Evolutionary conservation across 2,113 vertebrate genomes (phyloP).

Genomic region (Cochlearius cochlearius): DNA sequence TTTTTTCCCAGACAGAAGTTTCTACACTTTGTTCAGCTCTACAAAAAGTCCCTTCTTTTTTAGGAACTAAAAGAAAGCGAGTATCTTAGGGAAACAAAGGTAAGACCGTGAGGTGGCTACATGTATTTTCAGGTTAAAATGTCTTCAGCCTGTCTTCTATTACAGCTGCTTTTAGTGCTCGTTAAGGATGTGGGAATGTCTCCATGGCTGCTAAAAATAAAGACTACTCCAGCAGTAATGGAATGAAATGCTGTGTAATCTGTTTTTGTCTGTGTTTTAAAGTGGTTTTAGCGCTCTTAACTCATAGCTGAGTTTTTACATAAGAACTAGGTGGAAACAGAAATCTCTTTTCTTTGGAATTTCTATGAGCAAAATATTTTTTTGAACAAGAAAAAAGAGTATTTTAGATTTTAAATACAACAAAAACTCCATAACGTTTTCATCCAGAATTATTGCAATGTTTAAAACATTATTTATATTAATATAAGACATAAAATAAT

Average conservation of each 20-base stretch:
- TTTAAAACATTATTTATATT: background rate
- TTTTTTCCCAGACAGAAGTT: background rate
- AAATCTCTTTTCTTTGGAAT: background rate
- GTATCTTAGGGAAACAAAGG: background rate
- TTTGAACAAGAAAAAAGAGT: background rate
- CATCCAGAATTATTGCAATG: background rate
- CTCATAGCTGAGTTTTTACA: background rate
- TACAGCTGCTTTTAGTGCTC: background rate
- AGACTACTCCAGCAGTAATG: background rate
- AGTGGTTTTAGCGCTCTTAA: background rate
- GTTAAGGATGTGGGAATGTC: background rate
- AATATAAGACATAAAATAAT: background rate
- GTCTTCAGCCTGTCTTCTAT: background rate
- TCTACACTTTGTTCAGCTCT: background rate
- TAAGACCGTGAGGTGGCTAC: background rate
- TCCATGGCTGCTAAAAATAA: constrained; percentile 29
- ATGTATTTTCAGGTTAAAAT: background rate
- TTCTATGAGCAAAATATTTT: background rate
- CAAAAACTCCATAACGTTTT: fast-evolving
- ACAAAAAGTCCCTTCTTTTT: background rate
- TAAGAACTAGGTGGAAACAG: background rate
- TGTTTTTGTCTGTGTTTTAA: background rate
- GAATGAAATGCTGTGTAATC: background rate
- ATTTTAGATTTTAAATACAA: background rate
- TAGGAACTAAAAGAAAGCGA: background rate